Percentiles rank a stretch among this genome's conserved stretches.
phyloP scores from a whole-genome alignment of 2,888 invertebrate species.

The Cryptophagus acutangulus region DNA sequence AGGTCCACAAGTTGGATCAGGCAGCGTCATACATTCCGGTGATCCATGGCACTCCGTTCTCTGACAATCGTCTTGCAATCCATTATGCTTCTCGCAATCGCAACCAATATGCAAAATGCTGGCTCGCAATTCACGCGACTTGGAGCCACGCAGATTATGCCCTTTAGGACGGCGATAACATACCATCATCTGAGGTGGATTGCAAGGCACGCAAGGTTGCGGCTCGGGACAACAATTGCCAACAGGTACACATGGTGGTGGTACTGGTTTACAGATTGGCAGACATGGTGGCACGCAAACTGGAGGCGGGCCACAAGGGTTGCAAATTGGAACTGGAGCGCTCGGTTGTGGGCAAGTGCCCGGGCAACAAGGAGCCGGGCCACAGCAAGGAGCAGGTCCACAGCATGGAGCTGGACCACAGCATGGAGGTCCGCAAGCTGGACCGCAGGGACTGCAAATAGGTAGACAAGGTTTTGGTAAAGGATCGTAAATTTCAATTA shows the following conservation, averaged over 20 bases:
- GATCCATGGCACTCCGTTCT: constrained; percentile 51
- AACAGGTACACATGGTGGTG: constrained; percentile 52
- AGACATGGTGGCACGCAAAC: constrained; percentile 53
- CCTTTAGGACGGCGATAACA: constrained; percentile 48
- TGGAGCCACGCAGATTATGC: constrained; percentile 43
- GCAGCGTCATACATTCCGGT: constrained; percentile 47
- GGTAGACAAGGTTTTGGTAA: constrained; percentile 55
- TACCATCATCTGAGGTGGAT: constrained; percentile 56
- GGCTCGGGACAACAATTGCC: constrained; percentile 50
- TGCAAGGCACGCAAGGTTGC: constrained; percentile 56
- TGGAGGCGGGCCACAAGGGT: constrained; percentile 34
- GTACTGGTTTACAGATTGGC: constrained; percentile 45
- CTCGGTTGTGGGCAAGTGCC: constrained; percentile 47
- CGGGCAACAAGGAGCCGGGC: constrained; percentile 47
- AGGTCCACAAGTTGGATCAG: constrained; percentile 49
- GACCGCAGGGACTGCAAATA: constrained; percentile 46
- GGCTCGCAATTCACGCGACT: constrained; percentile 53
- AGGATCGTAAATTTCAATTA: constrained; percentile 54
- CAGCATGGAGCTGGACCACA: constrained; percentile 49
- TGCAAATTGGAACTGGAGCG: constrained; percentile 34
- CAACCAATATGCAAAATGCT: constrained; percentile 54
- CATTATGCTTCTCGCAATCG: constrained; percentile 56
- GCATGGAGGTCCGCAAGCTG: constrained; percentile 44
- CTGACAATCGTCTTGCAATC: constrained; percentile 56
- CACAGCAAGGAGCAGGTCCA: constrained; percentile 35